Percentiles rank a stretch among this genome's conserved stretches.
Evolutionary conservation across 2,797 vertebrate species (phyloP).

Genomic region (Pangasius larnaudii): DNA sequence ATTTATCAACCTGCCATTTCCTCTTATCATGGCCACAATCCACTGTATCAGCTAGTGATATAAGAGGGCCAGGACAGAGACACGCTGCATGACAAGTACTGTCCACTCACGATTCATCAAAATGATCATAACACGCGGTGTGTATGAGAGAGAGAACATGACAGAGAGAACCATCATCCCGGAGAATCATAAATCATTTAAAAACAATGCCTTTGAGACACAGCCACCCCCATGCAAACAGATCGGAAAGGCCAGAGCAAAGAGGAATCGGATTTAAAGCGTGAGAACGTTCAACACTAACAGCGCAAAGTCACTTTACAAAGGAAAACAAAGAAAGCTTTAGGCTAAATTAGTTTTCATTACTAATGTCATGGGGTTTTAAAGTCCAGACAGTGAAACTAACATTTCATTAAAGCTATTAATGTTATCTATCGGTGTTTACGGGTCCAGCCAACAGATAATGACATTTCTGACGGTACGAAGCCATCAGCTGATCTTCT

Average conservation of each 20-base stretch:
- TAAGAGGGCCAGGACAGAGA: conserved; percentile 54
- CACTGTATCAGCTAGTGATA: conserved; percentile 62
- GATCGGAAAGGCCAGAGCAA: neutral
- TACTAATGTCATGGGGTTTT: neutral
- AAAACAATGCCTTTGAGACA: neutral
- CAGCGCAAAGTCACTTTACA: neutral
- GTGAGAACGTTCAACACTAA: neutral
- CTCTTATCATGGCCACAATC: conserved; percentile 61
- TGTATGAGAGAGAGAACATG: conserved; percentile 1
- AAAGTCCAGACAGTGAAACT: neutral
- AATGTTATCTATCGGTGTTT: neutral
- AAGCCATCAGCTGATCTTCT: neutral
- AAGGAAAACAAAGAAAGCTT: neutral
- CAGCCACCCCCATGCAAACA: too few species aligned
- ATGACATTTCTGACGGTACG: too few species aligned
- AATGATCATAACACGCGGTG: conserved; percentile 47
- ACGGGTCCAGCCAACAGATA: neutral
- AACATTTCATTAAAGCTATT: neutral
- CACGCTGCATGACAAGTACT: conserved; percentile 58
- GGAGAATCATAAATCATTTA: neutral
- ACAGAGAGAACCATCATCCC: conserved; percentile 7
- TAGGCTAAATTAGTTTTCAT: neutral
- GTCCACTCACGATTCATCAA: conserved; percentile 60
- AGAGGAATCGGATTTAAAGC: neutral
- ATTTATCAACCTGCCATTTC: conserved; percentile 63